These are phyloP conservation scores for Gryllus longicercus DNA, from an alignment of 2,888 invertebrate species.

Conservation along the genomic window DNA sequence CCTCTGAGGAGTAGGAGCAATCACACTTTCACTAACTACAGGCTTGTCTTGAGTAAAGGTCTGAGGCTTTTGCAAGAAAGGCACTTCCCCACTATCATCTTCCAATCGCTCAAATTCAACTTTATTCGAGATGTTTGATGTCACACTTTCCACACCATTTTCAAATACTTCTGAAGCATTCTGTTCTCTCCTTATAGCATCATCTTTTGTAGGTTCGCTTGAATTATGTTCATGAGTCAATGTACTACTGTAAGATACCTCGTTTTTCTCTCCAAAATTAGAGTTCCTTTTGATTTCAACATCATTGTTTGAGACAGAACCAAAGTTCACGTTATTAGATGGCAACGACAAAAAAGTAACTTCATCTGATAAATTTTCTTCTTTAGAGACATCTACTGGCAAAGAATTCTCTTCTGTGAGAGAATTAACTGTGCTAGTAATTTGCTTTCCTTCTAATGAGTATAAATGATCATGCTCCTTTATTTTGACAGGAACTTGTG, in stretches of 20 bases:
- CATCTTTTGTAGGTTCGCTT: neutral
- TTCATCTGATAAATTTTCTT: conserved; percentile 11
- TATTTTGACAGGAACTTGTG: too few species aligned
- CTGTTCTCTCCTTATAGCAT: neutral
- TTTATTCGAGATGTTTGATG: neutral
- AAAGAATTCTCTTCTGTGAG: neutral
- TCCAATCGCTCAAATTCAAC: neutral
- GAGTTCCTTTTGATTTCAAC: neutral
- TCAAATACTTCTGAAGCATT: neutral
- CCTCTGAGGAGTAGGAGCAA: conserved; percentile 39
- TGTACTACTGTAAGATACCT: neutral
- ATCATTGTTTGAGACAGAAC: neutral
- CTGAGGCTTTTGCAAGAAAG: conserved; percentile 33
- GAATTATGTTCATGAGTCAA: neutral
- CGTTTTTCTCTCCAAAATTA: neutral
- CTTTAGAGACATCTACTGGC: neutral
- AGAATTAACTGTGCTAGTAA: neutral
- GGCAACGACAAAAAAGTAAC: neutral
- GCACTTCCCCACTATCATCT: neutral
- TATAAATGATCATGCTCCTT: too few species aligned
- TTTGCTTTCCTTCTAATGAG: too few species aligned
- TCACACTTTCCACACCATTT: neutral
- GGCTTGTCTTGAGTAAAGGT: conserved; percentile 39
- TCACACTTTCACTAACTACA: conserved; percentile 34
- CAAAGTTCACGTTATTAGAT: neutral